phyloP scores from a whole-genome alignment of 2,113 vertebrate genomes.

The Regulus satrapa region DNA sequence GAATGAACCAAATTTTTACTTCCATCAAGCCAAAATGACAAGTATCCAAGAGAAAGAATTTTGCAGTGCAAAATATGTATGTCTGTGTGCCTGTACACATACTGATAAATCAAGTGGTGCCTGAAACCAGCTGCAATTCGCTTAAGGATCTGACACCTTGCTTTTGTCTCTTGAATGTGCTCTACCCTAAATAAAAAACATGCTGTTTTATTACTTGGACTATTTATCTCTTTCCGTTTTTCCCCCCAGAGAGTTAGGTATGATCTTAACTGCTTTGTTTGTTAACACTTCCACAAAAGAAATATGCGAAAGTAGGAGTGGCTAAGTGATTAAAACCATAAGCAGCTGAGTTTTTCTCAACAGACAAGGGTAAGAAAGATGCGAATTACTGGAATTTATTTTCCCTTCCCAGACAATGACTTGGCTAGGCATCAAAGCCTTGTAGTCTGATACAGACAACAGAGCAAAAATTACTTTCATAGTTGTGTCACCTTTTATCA shows the following conservation, averaged over 20 bases:
- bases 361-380: neutral
- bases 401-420: conserved; percentile 3
- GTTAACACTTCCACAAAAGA: neutral
- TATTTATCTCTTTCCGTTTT: neutral
- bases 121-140: neutral
- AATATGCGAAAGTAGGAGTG: neutral
- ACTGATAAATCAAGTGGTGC: neutral
- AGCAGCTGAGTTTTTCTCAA: neutral
- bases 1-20: neutral
- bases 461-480: conserved; percentile 51
- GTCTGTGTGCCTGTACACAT: neutral
- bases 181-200: neutral
- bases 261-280: neutral
- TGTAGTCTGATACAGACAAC: conserved; percentile 11
- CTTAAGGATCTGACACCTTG: neutral
- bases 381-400: neutral
- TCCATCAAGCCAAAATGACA: neutral
- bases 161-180: neutral
- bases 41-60: neutral
- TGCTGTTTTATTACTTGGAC: neutral
- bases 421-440: conserved; percentile 55
- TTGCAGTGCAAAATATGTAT: neutral
- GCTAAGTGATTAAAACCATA: neutral
- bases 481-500: conserved; percentile 43
- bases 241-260: neutral